Evolutionary conservation across 2,888 invertebrate genomes (phyloP).

Genomic region (Zaprionus bogoriensis): DNA sequence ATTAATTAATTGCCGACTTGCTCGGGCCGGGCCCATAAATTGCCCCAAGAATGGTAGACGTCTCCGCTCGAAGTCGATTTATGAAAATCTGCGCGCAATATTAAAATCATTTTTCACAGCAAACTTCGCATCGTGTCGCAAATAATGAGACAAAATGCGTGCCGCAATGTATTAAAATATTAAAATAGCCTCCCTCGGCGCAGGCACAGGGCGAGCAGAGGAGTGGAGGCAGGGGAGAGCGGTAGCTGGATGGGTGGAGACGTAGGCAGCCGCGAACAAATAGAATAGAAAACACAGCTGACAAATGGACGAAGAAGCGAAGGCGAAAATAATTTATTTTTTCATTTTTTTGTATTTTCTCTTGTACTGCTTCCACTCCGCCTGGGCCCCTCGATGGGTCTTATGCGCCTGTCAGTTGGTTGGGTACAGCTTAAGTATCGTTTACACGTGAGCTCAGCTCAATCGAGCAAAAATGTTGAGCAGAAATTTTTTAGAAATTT

Average conservation of each 20-base stretch:
- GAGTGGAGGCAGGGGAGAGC: not conserved
- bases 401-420: too few species aligned
- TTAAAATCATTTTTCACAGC: constrained; percentile 64
- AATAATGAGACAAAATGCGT: constrained; percentile 63
- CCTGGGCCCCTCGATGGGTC: too few species aligned
- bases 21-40: constrained; percentile 23
- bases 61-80: constrained; percentile 29
- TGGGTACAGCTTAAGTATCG: too few species aligned
- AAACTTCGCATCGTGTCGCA: constrained; percentile 40
- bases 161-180: constrained; percentile 70
- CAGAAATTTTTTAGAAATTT: too few species aligned
- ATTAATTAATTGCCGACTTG: constrained; percentile 40
- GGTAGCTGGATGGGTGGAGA: too few species aligned
- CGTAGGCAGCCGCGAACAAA: constrained; percentile 21
- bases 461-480: too few species aligned
- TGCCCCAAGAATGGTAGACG: constrained; percentile 8
- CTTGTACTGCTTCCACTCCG: not conserved
- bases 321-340: constrained; percentile 44
- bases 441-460: too few species aligned
- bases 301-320: constrained; percentile 62
- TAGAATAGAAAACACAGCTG: constrained; percentile 32
- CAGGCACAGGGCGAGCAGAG: not conserved
- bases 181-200: constrained; percentile 35
- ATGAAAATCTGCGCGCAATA: constrained; percentile 47
- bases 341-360: constrained; percentile 13